Evolutionary conservation across 2,113 vertebrate genomes (phyloP).

Genomic region (Lanius ludovicianus): DNA sequence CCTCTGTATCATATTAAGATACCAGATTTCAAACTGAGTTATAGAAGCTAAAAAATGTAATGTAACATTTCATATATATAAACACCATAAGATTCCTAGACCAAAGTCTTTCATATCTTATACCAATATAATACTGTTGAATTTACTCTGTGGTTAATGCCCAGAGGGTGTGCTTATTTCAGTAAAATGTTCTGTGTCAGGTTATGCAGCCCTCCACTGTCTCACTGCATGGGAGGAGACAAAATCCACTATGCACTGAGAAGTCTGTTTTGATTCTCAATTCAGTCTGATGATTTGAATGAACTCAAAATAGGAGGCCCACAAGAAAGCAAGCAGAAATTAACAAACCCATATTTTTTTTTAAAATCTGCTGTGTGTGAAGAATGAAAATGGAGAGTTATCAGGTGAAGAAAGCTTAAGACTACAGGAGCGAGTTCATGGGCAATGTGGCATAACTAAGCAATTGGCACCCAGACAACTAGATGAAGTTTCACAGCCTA

Average conservation of each 20-base stretch:
- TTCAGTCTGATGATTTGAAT: neutral
- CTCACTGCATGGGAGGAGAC: neutral
- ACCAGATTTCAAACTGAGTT: neutral
- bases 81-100: neutral
- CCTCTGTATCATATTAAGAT: neutral
- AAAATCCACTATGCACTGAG: neutral
- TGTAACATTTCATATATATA: neutral
- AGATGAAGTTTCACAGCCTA: neutral
- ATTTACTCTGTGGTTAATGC: neutral
- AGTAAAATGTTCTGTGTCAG: neutral
- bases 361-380: neutral
- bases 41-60: constrained; percentile 5
- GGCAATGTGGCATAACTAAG: neutral
- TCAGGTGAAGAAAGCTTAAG: neutral
- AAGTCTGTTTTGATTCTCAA: neutral
- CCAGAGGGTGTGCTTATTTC: neutral
- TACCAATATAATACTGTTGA: neutral
- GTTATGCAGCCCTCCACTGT: neutral
- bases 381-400: neutral
- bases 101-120: neutral
- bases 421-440: neutral
- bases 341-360: neutral
- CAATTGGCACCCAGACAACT: neutral
- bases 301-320: neutral
- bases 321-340: neutral